Conservation (phyloP, 2,888 invertebrate genomes). For the Gymnosoma rotundatum region DNA sequence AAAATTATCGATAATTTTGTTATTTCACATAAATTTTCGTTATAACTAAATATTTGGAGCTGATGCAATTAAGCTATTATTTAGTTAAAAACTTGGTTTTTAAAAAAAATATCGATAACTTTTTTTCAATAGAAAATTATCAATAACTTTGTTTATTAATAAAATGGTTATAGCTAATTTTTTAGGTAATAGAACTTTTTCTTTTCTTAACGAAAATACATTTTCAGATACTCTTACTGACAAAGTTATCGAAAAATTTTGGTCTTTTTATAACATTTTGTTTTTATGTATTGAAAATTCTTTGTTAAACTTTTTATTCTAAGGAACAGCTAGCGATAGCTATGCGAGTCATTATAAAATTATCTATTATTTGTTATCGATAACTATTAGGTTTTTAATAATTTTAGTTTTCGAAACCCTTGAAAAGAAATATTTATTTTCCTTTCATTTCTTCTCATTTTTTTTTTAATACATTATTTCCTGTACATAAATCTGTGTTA, state of each 20-base stretch:
- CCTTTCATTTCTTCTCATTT: too few relatives aligned
- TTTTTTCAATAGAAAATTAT: background rate
- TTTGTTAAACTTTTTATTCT: background rate
- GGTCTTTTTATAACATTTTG: background rate
- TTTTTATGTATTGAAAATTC: background rate
- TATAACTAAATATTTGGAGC: too few relatives aligned
- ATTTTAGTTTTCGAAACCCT: too few relatives aligned
- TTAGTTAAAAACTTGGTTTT: too few relatives aligned
- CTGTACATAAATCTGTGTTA: slow-evolving; percentile 43
- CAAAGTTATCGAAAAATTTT: background rate
- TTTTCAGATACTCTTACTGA: too few relatives aligned
- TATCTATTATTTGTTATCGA: background rate
- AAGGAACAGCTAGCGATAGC: background rate
- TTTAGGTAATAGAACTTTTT: too few relatives aligned
- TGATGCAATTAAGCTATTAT: background rate
- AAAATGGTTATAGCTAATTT: background rate
- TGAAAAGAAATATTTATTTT: too few relatives aligned
- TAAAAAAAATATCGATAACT: too few relatives aligned
- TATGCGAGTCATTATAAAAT: background rate
- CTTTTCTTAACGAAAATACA: too few relatives aligned
- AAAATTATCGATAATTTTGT: background rate
- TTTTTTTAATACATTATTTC: slow-evolving; percentile 40
- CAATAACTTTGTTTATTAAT: background rate
- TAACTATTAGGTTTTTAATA: too few relatives aligned
- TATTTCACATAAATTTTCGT: background rate